These are phyloP conservation scores for Drosophila oshimai DNA, from an alignment of 1,140 invertebrate genomes.

Conservation along the genomic window DNA sequence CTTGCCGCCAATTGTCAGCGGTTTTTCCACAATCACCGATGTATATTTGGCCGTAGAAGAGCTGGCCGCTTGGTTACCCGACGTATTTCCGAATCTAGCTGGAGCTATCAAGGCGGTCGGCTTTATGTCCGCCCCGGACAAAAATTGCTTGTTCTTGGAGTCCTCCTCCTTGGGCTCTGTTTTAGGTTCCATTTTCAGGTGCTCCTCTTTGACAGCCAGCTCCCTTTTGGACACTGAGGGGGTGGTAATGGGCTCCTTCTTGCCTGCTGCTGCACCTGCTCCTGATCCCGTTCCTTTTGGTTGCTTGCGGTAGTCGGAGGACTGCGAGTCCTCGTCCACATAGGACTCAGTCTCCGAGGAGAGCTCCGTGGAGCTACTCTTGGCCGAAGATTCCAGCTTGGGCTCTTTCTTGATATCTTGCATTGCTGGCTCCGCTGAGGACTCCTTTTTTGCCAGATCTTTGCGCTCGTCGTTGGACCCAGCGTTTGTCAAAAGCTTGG, in stretches of 20 bases:
- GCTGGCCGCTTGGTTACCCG: not conserved
- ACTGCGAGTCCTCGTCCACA: slow-evolving; percentile 79
- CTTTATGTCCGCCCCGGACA: slow-evolving; percentile 30
- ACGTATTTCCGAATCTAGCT: slow-evolving; percentile 35
- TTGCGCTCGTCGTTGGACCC: slow-evolving; percentile 41
- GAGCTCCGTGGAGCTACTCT: slow-evolving; percentile 69
- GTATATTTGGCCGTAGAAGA: slow-evolving; percentile 49
- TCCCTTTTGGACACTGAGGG: slow-evolving; percentile 28
- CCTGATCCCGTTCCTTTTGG: not conserved
- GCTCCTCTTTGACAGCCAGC: slow-evolving; percentile 12
- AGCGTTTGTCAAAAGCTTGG: slow-evolving; percentile 17
- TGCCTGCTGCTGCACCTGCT: slow-evolving; percentile 8
- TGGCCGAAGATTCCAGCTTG: slow-evolving; percentile 52
- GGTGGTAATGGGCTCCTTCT: slow-evolving; percentile 20
- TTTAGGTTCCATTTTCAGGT: slow-evolving; percentile 22
- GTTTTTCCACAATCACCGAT: slow-evolving; percentile 75
- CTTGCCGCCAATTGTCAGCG: slow-evolving; percentile 27
- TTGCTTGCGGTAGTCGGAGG: slow-evolving; percentile 66
- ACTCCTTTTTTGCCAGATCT: slow-evolving; percentile 38
- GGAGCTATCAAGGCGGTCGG: slow-evolving; percentile 46
- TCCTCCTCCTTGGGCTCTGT: slow-evolving; percentile 47
- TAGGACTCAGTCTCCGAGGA: slow-evolving; percentile 79
- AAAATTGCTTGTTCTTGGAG: slow-evolving; percentile 29
- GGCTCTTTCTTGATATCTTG: slow-evolving; percentile 48
- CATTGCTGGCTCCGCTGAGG: not conserved